Percentiles rank a stretch among this genome's conserved stretches.
Evolutionary conservation across 2,888 invertebrate genomes (phyloP).

Genomic region (Macaria liturata): DNA sequence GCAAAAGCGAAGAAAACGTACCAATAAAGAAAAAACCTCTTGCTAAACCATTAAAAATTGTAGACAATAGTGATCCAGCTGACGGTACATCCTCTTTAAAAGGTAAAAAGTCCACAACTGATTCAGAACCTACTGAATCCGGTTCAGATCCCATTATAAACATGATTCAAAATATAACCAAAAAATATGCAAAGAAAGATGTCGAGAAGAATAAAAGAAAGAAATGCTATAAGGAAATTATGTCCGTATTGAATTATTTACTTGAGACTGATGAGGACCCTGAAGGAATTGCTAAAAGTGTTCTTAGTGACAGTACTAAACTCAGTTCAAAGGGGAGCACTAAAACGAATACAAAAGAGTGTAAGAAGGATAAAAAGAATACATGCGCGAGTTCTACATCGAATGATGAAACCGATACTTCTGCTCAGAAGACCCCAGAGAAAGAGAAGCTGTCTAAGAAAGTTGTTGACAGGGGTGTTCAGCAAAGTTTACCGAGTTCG

Average conservation of each 20-base stretch:
- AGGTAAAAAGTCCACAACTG: constrained; percentile 17
- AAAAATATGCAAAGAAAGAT: constrained; percentile 68
- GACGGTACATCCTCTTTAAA: constrained; percentile 11
- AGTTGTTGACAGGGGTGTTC: constrained; percentile 56
- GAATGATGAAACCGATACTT: background rate
- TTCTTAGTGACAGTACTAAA: background rate
- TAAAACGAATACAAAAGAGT: too few relatives aligned
- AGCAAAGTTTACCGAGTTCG: constrained; percentile 26
- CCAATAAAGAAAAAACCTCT: background rate
- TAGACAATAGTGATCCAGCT: constrained; percentile 8
- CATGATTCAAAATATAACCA: constrained; percentile 69
- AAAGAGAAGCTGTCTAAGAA: constrained; percentile 28
- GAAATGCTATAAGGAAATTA: constrained; percentile 72
- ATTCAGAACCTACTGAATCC: constrained; percentile 20
- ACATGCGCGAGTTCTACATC: constrained; percentile 20
- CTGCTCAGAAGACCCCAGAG: constrained; percentile 18
- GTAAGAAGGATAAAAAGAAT: too few relatives aligned
- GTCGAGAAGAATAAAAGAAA: constrained; percentile 59
- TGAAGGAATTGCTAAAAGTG: constrained; percentile 24
- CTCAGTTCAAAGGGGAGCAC: too few relatives aligned
- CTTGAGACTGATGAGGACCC: constrained; percentile 69
- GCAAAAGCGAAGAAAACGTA: background rate
- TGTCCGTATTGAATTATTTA: constrained; percentile 67
- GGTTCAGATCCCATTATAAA: constrained; percentile 58
- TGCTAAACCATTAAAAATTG: constrained; percentile 12